Percentiles rank a stretch among this genome's conserved stretches.
Evolutionary conservation across 2,797 vertebrate species (phyloP).

Genomic region (Perodicticus potto): DNA sequence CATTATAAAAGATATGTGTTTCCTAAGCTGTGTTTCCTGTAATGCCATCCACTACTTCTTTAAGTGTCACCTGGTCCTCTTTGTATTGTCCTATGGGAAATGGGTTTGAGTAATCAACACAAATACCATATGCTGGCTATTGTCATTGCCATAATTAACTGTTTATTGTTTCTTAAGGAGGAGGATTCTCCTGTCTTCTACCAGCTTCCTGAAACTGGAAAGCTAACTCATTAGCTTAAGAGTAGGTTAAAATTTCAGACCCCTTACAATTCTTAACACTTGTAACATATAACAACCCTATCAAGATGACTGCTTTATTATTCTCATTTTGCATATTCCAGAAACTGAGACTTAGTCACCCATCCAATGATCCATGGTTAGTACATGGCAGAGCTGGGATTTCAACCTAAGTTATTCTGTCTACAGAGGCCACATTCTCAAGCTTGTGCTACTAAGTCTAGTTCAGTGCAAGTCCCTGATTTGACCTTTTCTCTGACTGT

Average conservation of each 20-base stretch:
- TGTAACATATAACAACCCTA: background rate
- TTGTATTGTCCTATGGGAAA: background rate
- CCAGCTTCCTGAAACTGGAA: background rate
- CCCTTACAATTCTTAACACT: background rate
- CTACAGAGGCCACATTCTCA: background rate
- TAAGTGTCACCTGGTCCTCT: background rate
- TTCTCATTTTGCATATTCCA: background rate
- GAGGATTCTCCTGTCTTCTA: background rate
- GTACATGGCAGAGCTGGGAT: background rate
- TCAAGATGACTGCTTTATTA: background rate
- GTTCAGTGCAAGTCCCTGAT: background rate
- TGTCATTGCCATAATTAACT: background rate
- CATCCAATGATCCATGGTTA: background rate
- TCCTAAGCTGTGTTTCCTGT: background rate
- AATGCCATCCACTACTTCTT: background rate
- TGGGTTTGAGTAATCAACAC: background rate
- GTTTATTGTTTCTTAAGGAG: background rate
- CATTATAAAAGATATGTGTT: slow-evolving; percentile 20
- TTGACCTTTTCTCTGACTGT: background rate
- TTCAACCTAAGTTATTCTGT: background rate
- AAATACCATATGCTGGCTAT: background rate
- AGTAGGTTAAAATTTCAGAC: slow-evolving; percentile 13
- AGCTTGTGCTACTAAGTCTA: background rate
- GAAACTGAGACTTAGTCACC: background rate
- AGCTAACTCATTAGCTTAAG: background rate